phyloP scores from a whole-genome alignment of 2,888 invertebrate genomes.

The Amiota communis region DNA sequence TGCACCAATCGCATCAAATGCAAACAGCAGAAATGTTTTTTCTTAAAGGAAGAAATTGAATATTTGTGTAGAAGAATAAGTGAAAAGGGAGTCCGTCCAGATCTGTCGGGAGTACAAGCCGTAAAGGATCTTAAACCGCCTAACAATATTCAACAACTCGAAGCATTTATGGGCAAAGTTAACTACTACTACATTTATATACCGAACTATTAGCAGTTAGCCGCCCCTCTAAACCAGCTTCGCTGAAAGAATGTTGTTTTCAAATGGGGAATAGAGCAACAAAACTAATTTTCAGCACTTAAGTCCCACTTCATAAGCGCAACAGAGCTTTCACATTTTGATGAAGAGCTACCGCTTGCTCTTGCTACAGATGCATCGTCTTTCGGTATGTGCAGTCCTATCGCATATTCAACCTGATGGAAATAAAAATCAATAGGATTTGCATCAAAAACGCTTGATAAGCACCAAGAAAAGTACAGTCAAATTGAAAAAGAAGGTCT shows the following conservation, averaged over 20 bases:
- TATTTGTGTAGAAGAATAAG: constrained; percentile 52
- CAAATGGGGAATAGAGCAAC: not conserved
- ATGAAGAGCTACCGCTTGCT: not conserved
- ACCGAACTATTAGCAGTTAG: constrained; percentile 40
- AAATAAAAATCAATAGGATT: not conserved
- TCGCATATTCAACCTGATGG: not conserved
- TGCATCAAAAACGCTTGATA: not conserved
- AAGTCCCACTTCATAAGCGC: not conserved
- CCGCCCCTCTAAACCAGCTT: constrained; percentile 46
- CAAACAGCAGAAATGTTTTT: constrained; percentile 27
- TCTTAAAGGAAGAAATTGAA: constrained; percentile 43
- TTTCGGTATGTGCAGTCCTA: not conserved
- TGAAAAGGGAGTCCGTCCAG: constrained; percentile 23
- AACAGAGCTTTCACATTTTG: not conserved
- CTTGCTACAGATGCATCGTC: not conserved
- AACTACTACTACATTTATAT: constrained; percentile 56
- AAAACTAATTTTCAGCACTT: not conserved
- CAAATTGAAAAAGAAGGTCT: too few relatives aligned
- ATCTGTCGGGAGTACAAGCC: constrained; percentile 16
- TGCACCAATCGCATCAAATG: constrained; percentile 46
- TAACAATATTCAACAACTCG: constrained; percentile 34
- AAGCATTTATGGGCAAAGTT: constrained; percentile 59
- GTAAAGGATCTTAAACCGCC: constrained; percentile 20
- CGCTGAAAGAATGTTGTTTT: not conserved
- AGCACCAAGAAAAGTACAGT: too few relatives aligned